Base-by-base conservation (phyloP, 2,888 invertebrate genomes). In the Drosophila peninsularis region DNA sequence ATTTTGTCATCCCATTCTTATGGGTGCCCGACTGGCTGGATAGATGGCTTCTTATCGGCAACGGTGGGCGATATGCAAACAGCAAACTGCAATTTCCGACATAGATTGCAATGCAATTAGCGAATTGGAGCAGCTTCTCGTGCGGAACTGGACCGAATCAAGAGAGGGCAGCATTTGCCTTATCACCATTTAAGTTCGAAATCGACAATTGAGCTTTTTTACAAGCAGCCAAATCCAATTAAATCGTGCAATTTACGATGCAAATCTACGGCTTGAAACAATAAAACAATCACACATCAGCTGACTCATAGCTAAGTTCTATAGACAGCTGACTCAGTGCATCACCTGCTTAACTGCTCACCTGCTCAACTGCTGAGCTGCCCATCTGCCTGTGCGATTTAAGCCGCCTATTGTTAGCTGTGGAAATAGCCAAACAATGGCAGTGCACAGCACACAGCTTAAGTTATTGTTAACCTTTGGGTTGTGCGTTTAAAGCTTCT, bases 141-240 rank as follows among this genome's bases (percentile, higher is more conserved):
- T 37, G 42, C 67, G 39, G 63, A 80, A 80, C 53, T 80, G 75
- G 78, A 82, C 75, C 83, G 78, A 39, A 66, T 57, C 81, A 55
- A 62, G 50, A 17, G 45, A 39, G 34, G 41, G n/a, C 19, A 5
- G 14, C 11, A 17, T 6, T 56, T 3, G 54, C 21, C 21, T 11
- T 45, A 45, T 62, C 49, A 45, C 42, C 24, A n/a, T 11, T 9
- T 42, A 4, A 39, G 34, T 24, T 42, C 53, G 14, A 53, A 60
- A 24, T 54, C 42, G 32, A 34, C 11, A 45, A 44, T 53, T 47
- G 52, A 42, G 6, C 34, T 34, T 32, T 55, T 36, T 19, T 34
- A n/a, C 37, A 53, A 13, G 21, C 24, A 57, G 53, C 65, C 52
- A 58, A 41, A 30, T 57, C 54, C 39, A 53, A 45, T 69, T 42